phyloP scores from a whole-genome alignment of 2,797 vertebrate species.

The Allenopithecus nigroviridis region DNA sequence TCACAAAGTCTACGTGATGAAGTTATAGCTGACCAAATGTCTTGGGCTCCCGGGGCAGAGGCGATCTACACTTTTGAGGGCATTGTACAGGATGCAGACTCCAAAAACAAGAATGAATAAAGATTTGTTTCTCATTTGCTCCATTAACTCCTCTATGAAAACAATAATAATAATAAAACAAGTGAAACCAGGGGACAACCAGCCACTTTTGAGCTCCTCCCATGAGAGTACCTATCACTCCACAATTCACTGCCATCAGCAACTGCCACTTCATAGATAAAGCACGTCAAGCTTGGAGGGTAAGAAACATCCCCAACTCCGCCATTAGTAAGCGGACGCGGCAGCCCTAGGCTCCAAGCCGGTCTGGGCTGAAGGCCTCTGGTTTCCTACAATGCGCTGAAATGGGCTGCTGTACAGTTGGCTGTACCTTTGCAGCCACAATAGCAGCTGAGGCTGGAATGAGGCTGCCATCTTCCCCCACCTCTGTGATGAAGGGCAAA shows the following conservation, averaged over 20 bases:
- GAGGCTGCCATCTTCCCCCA: fast-evolving
- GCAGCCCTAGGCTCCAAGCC: background rate
- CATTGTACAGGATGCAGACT: fast-evolving
- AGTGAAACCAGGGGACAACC: fast-evolving
- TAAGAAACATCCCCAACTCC: background rate
- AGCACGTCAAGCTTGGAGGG: fast-evolving
- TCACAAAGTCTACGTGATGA: fast-evolving
- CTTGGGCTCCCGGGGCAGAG: fast-evolving
- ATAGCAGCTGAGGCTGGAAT: fast-evolving
- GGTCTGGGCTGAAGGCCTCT: background rate
- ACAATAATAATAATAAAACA: background rate
- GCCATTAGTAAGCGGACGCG: fast-evolving
- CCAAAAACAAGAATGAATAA: background rate
- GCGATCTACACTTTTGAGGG: background rate
- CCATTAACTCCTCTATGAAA: background rate
- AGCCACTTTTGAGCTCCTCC: background rate
- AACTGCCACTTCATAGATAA: fast-evolving
- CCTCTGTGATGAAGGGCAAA: background rate
- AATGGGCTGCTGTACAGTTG: background rate
- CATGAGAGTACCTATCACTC: fast-evolving
- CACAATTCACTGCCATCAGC: fast-evolving
- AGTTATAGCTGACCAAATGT: fast-evolving
- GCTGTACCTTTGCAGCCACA: fast-evolving
- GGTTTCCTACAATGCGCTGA: fast-evolving
- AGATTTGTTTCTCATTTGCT: background rate